phyloP scores from a whole-genome alignment of 2,797 vertebrate species.

The Gymnopithys bicolor region DNA sequence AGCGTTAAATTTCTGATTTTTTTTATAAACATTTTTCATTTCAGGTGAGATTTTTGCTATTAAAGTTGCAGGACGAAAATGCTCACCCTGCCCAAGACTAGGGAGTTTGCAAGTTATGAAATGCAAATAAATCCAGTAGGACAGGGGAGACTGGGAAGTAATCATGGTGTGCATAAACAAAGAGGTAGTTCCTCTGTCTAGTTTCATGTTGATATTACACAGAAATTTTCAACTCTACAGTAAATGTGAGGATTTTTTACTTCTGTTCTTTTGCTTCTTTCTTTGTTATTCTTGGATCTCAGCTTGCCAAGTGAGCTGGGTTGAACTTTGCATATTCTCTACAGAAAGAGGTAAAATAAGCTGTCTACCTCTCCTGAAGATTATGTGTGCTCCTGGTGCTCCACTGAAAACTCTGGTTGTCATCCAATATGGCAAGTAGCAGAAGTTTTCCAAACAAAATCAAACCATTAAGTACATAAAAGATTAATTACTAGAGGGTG shows the following conservation, averaged over 20 bases:
- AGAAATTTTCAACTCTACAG: background rate
- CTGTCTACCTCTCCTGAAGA: background rate
- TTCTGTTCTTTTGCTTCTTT: background rate
- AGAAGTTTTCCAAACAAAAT: background rate
- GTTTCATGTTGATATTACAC: background rate
- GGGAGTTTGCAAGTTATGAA: background rate
- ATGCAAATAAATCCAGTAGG: background rate
- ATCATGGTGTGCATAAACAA: rapidly evolving
- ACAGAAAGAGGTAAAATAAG: background rate
- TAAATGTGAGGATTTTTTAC: background rate
- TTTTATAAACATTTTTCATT: constrained; percentile 27
- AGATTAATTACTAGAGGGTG: background rate
- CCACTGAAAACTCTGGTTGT: background rate
- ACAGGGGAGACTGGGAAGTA: rapidly evolving
- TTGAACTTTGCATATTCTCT: background rate
- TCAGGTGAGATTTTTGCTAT: constrained; percentile 62
- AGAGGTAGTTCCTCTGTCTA: background rate
- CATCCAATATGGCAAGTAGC: background rate
- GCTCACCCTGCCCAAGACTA: background rate
- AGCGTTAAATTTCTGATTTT: background rate
- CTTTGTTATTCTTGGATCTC: background rate
- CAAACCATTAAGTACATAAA: background rate
- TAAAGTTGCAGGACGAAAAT: constrained; percentile 19
- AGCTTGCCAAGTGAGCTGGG: background rate
- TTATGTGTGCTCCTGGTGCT: background rate